phyloP scores from a whole-genome alignment of 2,888 invertebrate genomes.

The Incurvaria masculella region DNA sequence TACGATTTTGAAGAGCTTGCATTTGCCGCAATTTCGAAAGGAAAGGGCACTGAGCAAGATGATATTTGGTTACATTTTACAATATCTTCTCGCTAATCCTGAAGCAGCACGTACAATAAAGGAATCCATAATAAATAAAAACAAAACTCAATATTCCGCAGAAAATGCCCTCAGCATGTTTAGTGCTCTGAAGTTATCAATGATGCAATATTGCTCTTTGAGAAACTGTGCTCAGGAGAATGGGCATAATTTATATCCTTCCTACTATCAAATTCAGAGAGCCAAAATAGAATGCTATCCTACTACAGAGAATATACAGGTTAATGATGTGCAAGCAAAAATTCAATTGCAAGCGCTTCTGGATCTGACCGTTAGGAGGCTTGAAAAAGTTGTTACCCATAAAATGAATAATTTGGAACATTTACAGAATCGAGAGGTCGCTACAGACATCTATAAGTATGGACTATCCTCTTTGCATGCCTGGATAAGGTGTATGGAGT shows the following conservation, averaged over 20 bases:
- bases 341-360: neutral
- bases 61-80: neutral
- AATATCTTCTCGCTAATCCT: neutral
- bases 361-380: slow-evolving; percentile 1
- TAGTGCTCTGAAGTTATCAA: neutral
- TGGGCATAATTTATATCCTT: neutral
- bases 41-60: neutral
- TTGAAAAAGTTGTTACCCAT: slow-evolving; percentile 1
- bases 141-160: neutral
- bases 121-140: neutral
- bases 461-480: slow-evolving; percentile 18
- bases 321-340: neutral
- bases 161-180: neutral
- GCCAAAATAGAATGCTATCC: neutral
- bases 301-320: neutral
- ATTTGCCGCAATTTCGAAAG: neutral
- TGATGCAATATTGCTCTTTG: neutral
- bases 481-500: slow-evolving; percentile 20
- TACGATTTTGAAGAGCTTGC: neutral
- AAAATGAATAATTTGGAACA: slow-evolving; percentile 15
- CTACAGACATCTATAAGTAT: slow-evolving; percentile 13
- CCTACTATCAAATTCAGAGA: neutral
- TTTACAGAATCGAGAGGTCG: slow-evolving; percentile 11
- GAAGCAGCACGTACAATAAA: neutral
- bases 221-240: neutral